phyloP scores from a whole-genome alignment of 1,140 invertebrate genomes.

The Panulirus ornatus region DNA sequence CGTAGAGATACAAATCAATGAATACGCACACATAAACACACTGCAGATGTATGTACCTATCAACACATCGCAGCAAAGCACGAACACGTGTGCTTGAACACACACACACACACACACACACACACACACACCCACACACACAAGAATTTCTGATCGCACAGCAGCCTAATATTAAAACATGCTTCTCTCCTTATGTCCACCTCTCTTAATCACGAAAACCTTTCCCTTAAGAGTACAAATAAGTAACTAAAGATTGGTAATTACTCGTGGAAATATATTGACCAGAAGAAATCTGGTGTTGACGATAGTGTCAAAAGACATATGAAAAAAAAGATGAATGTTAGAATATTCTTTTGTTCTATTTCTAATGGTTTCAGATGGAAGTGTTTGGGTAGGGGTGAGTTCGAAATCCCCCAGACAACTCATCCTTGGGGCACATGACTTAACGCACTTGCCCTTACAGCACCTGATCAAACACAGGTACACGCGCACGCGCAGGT shows the following conservation, averaged over 20 bases:
- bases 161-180: not conserved
- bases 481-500: too few species aligned
- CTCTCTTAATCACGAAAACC: not conserved
- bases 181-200: not conserved
- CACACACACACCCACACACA: conserved; percentile 1
- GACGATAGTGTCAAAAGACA: too few species aligned
- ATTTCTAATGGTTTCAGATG: too few species aligned
- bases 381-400: too few species aligned
- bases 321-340: too few species aligned
- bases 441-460: too few species aligned
- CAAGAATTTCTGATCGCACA: not conserved
- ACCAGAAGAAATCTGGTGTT: too few species aligned
- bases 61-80: not conserved
- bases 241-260: not conserved
- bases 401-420: too few species aligned
- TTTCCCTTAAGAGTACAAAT: not conserved
- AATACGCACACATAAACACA: not conserved
- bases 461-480: too few species aligned
- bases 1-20: not conserved
- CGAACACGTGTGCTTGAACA: too few species aligned
- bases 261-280: not conserved
- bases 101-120: conserved; percentile 2
- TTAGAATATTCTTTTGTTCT: too few species aligned
- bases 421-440: too few species aligned
- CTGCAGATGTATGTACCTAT: not conserved